phyloP scores from a whole-genome alignment of 2,113 vertebrate species.

The Clarias magur region DNA sequence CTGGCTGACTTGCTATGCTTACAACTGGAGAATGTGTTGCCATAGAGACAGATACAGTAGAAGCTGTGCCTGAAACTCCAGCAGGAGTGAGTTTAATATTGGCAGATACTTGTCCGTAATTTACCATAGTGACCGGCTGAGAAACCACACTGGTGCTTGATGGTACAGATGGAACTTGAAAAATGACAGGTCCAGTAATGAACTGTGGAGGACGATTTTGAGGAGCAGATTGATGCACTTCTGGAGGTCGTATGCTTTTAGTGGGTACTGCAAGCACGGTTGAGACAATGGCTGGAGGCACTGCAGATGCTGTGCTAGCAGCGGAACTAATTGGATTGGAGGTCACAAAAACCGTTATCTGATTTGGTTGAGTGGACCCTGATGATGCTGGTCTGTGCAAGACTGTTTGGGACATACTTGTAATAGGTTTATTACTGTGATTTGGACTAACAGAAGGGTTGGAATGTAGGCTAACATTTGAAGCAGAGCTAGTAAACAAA shows the following conservation, averaged over 20 bases:
- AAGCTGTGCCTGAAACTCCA: slow-evolving; percentile 63
- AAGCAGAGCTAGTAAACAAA: slow-evolving; percentile 58
- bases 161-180: slow-evolving; percentile 79
- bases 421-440: slow-evolving; percentile 71
- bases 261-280: slow-evolving; percentile 87
- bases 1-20: slow-evolving; percentile 71
- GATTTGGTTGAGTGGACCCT: slow-evolving; percentile 80
- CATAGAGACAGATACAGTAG: slow-evolving; percentile 63
- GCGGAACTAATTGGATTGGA: slow-evolving; percentile 88
- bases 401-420: slow-evolving; percentile 75
- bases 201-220: slow-evolving; percentile 80
- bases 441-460: slow-evolving; percentile 56
- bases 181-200: slow-evolving; percentile 86
- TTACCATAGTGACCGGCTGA: slow-evolving; percentile 84
- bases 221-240: slow-evolving; percentile 72
- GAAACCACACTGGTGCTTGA: slow-evolving; percentile 81
- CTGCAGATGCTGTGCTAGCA: slow-evolving; percentile 79
- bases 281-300: slow-evolving; percentile 80
- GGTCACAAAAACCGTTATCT: slow-evolving; percentile 95
- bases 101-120: slow-evolving; percentile 80
- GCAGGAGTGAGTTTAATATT: slow-evolving; percentile 84
- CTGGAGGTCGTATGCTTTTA: slow-evolving; percentile 84
- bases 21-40: slow-evolving; percentile 59
- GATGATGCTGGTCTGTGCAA: slow-evolving; percentile 84
- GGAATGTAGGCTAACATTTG: slow-evolving; percentile 51